A percentile compares a stretch with the other conserved stretches of the same genome.
Conservation (phyloP, 2,888 invertebrate genomes). For the Eubasilissa splendida region DNA sequence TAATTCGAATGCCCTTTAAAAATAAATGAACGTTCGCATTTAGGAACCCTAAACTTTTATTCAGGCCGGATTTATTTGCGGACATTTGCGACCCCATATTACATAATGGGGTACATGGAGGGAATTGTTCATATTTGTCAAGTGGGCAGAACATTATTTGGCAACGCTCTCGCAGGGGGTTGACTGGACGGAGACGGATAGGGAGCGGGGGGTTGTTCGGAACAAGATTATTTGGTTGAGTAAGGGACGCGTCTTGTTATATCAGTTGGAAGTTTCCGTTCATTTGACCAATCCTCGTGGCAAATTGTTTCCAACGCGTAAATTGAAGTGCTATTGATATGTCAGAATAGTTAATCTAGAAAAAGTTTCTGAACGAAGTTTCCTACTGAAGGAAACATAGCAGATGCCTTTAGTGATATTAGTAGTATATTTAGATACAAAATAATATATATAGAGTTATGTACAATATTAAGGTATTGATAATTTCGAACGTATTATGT, state of each 20-base stretch:
- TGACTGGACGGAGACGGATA: conserved; percentile 2
- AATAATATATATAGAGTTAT: no score
- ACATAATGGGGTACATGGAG: conserved; percentile 29
- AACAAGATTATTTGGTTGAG: conserved; percentile 13
- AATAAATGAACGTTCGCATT: background rate
- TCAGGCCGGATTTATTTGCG: conserved; percentile 22
- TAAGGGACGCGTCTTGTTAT: conserved; percentile 11
- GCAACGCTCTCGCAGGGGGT: conserved; percentile 9
- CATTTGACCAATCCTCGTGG: conserved; percentile 12
- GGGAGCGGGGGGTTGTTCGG: background rate
- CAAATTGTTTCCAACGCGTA: no score
- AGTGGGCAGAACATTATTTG: conserved; percentile 42
- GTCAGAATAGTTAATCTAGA: no score
- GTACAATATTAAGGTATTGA: no score
- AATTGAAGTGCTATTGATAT: no score
- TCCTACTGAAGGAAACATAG: no score
- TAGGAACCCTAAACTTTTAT: background rate
- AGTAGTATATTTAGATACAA: no score
- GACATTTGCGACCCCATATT: conserved; percentile 21
- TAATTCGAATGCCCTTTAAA: conserved; percentile 6
- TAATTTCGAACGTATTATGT: no score
- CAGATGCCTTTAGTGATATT: no score
- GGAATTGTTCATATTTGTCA: conserved; percentile 53
- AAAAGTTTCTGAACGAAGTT: no score
- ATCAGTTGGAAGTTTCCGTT: background rate